Evolutionary conservation across 2,888 invertebrate species (phyloP).

Genomic region (Drosophila neotestacea): DNA sequence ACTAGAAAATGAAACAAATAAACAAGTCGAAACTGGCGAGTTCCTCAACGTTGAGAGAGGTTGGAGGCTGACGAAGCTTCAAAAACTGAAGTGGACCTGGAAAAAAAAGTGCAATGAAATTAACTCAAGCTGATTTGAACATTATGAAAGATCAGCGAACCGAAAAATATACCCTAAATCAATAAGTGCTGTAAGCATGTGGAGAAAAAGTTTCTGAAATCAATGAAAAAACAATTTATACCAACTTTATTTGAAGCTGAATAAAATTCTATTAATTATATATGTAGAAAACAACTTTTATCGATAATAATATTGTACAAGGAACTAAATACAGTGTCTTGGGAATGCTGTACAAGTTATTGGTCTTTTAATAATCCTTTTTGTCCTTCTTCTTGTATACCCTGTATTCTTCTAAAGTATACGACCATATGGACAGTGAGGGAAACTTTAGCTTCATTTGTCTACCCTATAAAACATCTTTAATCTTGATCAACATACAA

Average conservation of each 20-base stretch:
- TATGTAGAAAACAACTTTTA: too few species aligned
- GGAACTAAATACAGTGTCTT: too few species aligned
- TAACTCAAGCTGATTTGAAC: conserved; percentile 7
- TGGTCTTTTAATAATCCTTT: too few species aligned
- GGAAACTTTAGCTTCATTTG: not conserved
- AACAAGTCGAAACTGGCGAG: conserved; percentile 28
- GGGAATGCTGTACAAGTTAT: too few species aligned
- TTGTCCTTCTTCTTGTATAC: too few species aligned
- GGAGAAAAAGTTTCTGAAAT: not conserved
- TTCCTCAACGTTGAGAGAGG: not conserved
- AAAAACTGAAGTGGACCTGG: not conserved
- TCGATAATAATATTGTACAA: too few species aligned
- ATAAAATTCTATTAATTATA: not conserved
- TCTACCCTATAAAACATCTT: not conserved
- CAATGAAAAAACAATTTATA: not conserved
- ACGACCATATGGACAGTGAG: not conserved
- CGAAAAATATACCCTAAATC: conserved; percentile 12
- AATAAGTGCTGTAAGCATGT: conserved; percentile 1
- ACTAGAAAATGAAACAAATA: conserved; percentile 63
- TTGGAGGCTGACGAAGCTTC: not conserved
- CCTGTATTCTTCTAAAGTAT: too few species aligned
- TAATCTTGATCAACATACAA: conserved; percentile 6
- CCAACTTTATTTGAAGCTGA: not conserved
- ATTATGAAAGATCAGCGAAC: conserved; percentile 17
- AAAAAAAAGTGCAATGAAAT: conserved; percentile 3